Evolutionary conservation across 2,888 invertebrate species (phyloP), one percentile per base, ranked within the genome.

Genomic region (Parnassius mnemosyne): DNA sequence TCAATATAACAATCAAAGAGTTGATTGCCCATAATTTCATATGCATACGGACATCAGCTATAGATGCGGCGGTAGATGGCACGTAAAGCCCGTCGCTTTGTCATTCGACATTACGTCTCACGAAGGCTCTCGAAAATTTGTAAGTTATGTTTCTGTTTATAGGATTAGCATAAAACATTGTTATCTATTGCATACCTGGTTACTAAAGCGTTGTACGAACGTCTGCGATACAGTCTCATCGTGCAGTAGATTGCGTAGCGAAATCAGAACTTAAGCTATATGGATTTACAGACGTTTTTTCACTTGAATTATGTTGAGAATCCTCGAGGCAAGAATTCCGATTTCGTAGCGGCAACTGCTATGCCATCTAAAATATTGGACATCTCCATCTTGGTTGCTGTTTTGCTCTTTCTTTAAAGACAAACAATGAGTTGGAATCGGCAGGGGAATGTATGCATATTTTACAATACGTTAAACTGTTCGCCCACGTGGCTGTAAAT

Each of bases 361-460:
- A 87, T 90, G 89, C 90, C 89, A 91, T 90, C 89, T 90, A 89
- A 91, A 91, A 91, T 91, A 91, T 91, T 90, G 89, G 89, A 91
- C 89, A 91, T 89, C 90, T 90, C 89, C 89, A 91, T 91, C 89
- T 89, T 80, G 82, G 81, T 78, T 84, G 83, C 76, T 78, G 85
- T 89, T 90, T 89, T 89, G 87, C 77, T 90, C 84, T 88, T 90
- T 83, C 85, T 88, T 82, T 87, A 77, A 74, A 79, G 80, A 81
- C 82, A 83, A 89, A 90, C 90, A 90, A 91, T 90, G 89, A 90
- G 86, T 79, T 83, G 85, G 85, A 79, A 83, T 84, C 84, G 85
- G 84, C 87, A 87, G 85, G 83, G 49, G 89, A 88, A 89, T 90
- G 86, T 81, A 84, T 83, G 87, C 86, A 89, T 89, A 85, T 80